These are phyloP conservation scores for Melanotaenia pygmaea DNA, from an alignment of 2,797 vertebrate genomes.

Conservation along the genomic window DNA sequence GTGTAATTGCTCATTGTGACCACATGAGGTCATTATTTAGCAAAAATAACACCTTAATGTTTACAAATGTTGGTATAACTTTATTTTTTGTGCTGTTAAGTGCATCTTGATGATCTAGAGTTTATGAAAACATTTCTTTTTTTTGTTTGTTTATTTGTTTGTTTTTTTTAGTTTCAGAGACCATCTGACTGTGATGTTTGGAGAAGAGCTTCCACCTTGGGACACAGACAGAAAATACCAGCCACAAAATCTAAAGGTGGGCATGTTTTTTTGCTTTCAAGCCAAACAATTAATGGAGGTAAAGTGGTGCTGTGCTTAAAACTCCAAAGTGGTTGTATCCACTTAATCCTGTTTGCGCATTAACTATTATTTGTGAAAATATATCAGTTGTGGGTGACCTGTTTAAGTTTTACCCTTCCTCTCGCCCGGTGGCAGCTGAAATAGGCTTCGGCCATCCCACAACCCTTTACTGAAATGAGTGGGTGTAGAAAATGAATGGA, in stretches of 20 bases:
- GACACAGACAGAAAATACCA: conserved; percentile 91
- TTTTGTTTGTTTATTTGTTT: background rate
- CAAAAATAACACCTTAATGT: too few relatives aligned
- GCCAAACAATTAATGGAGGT: background rate
- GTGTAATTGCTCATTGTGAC: background rate
- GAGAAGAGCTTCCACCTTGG: conserved; percentile 89
- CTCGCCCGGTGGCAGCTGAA: too few relatives aligned
- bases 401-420: too few relatives aligned
- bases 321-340: too few relatives aligned
- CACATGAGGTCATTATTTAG: background rate
- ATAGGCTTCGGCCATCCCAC: too few relatives aligned
- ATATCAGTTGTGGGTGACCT: background rate
- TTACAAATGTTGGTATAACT: background rate
- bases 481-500: too few relatives aligned
- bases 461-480: too few relatives aligned
- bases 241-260: conserved; percentile 89
- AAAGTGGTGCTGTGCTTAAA: background rate
- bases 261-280: conserved; percentile 24
- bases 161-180: conserved; percentile 86
- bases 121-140: accelerated
- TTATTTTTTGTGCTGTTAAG: background rate
- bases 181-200: conserved; percentile 93
- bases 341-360: background rate
- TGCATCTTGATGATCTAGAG: background rate
- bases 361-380: background rate